These are phyloP conservation scores for Setophaga petechia DNA, from an alignment of 2,113 vertebrate species.

Conservation along the genomic window DNA sequence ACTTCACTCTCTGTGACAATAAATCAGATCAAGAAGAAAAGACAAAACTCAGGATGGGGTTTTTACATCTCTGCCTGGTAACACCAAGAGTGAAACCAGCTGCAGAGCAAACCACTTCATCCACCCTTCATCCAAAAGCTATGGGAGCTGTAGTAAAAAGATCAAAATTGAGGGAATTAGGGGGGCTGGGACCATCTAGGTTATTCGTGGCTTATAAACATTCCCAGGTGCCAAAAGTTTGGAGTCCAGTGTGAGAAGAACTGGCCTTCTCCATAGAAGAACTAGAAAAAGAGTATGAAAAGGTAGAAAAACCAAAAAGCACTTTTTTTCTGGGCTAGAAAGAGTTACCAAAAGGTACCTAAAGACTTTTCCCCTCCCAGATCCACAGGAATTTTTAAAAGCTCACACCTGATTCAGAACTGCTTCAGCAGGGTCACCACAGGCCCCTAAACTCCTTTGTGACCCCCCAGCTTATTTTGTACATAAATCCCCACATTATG, in stretches of 20 bases:
- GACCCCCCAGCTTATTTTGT: background rate
- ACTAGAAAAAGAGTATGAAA: slow-evolving; percentile 66
- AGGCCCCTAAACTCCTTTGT: background rate
- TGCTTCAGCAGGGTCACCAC: background rate
- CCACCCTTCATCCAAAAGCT: slow-evolving; percentile 5
- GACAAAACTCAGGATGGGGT: background rate
- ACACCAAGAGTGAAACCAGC: slow-evolving; percentile 28
- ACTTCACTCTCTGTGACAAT: background rate
- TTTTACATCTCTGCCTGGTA: background rate
- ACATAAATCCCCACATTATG: background rate
- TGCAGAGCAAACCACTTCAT: slow-evolving; percentile 38
- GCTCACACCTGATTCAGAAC: background rate
- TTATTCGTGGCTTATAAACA: background rate
- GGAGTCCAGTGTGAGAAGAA: background rate
- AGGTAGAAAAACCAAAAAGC: slow-evolving; percentile 43
- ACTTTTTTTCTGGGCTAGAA: slow-evolving; percentile 18
- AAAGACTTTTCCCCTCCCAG: background rate
- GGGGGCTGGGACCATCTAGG: background rate
- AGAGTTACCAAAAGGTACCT: background rate
- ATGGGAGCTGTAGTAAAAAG: background rate
- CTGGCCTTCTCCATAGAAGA: background rate
- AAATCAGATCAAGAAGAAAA: background rate
- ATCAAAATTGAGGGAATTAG: background rate
- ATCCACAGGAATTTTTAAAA: background rate
- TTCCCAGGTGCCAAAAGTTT: slow-evolving; percentile 1